Base-by-base conservation (phyloP, 2,113 vertebrate genomes). In the Synodontis membranacea region DNA sequence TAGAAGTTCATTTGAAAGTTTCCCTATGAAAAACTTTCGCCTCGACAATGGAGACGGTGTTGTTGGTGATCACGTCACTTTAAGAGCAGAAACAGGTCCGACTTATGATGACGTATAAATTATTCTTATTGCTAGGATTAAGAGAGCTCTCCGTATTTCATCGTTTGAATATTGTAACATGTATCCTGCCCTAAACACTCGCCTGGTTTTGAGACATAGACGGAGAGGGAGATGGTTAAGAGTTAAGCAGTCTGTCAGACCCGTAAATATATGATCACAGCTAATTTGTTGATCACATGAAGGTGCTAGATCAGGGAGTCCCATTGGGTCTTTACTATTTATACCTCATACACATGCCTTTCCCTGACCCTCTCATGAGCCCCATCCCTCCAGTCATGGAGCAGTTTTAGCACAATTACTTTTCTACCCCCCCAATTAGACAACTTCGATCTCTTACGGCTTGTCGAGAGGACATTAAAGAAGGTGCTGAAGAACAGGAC, bases 1-100 rank as follows among this genome's bases (percentile, higher is more conserved):
- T 86, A 82, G 86, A 75, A 87, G 86, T 87, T 87, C 81, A 83
- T 87, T 87, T 83, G 86, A 83, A 87, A 87, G 68, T 87, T 87
- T 87, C 56, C 70, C 54, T 83, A 66, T 31, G 56, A 72, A 50
- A 87, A 87, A 83, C 70, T 56, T 74, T 70, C 21, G 37, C 15
- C 37, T 39, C 34, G 54, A 74, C n/a, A 58, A 84, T 28, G n/a
- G 56, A 84, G 52, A 78, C 70, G 48, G 25, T 0, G 46, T 78
- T n/a, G 60, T 60, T 56, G 52, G 34, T 50, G 44, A 58, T 48
- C 28, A 60, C 70, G 11, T 25, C 70, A 75, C 7, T 31, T 64
- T 31, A 64, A 70, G 7, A 21, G 21, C 39, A 42, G 68, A 37
- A 72, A 39, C 42, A 23, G 37, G 7, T 72, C 68, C 8, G 37